phyloP scores from a whole-genome alignment of 2,888 invertebrate species.

The Epistrophe eligans region DNA sequence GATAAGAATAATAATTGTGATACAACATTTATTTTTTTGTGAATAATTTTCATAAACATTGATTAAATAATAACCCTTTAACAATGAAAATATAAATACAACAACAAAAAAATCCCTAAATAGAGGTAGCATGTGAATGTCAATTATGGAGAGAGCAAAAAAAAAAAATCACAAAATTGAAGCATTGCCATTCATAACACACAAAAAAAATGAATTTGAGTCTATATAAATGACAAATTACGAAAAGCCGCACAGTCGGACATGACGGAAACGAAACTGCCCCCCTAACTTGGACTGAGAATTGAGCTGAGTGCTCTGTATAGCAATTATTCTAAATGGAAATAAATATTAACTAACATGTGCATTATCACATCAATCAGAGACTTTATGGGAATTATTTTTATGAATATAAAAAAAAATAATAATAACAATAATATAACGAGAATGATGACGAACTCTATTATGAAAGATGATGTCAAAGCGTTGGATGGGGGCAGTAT shows the following conservation, averaged over 20 bases:
- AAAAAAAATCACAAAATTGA: neutral
- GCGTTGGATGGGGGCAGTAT: neutral
- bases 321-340: neutral
- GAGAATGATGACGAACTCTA: neutral
- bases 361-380: conserved; percentile 15
- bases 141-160: neutral
- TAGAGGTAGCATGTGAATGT: neutral
- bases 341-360: neutral
- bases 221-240: conserved; percentile 6
- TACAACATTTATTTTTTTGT: neutral
- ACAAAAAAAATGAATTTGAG: neutral
- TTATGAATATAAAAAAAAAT: neutral
- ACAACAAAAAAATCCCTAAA: neutral
- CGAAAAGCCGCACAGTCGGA: neutral
- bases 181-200: neutral
- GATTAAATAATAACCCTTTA: neutral
- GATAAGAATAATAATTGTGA: neutral
- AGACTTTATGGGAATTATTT: conserved; percentile 4
- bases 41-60: neutral
- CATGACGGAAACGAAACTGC: neutral
- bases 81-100: neutral
- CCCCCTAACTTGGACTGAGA: neutral
- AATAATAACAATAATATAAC: neutral
- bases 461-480: neutral
- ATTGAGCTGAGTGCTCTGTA: neutral